Conservation (phyloP, 2,888 invertebrate species). For the Meiosimyza decipiens region DNA sequence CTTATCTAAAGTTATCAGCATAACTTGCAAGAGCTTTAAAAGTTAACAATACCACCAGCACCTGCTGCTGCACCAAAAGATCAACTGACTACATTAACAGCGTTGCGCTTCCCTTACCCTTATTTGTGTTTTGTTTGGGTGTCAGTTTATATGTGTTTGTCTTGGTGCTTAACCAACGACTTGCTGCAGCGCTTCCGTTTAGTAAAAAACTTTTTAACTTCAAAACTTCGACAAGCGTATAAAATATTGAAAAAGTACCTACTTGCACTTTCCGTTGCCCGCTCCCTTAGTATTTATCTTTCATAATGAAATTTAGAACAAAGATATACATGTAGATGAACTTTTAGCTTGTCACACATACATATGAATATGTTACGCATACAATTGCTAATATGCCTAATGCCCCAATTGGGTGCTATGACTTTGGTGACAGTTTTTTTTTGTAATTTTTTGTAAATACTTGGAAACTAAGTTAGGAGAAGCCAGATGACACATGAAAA, state of each 20-base stretch:
- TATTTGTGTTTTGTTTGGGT: neutral
- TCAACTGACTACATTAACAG: neutral
- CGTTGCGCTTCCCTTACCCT: neutral
- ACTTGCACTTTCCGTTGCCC: neutral
- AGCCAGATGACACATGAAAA: no score
- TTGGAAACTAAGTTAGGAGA: no score
- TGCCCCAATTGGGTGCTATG: no score
- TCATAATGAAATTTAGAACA: conserved; percentile 28
- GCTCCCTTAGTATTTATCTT: conserved; percentile 9
- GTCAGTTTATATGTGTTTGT: neutral
- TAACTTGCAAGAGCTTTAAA: conserved; percentile 19
- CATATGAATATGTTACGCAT: no score
- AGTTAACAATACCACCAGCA: conserved; percentile 2
- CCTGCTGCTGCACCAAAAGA: conserved; percentile 7
- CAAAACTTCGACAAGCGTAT: conserved; percentile 19
- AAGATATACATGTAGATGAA: neutral
- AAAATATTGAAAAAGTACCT: conserved; percentile 15
- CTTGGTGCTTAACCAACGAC: conserved; percentile 1
- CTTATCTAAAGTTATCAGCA: conserved; percentile 23
- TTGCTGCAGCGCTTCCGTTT: conserved; percentile 8
- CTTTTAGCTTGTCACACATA: neutral
- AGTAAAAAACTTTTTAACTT: conserved; percentile 20
- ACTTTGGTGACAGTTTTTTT: no score
- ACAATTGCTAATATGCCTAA: no score
- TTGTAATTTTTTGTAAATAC: no score